Conservation (phyloP, 2,797 vertebrate species). For the Centroberyx gerrardi region DNA sequence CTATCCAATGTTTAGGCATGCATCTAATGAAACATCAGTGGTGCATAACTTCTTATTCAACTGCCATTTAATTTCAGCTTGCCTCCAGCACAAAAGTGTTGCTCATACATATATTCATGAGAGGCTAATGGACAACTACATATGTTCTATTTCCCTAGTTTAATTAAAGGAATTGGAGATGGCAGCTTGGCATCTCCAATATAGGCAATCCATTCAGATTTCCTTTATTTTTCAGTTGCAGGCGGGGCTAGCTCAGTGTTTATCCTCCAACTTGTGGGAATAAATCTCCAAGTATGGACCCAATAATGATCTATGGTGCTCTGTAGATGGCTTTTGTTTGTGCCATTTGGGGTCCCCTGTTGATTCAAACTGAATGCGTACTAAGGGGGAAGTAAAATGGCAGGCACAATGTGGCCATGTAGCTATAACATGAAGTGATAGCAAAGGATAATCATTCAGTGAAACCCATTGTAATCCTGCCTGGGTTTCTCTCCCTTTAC, state of each 20-base stretch:
- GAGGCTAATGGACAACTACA: conserved; percentile 41
- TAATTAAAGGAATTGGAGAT: conserved; percentile 43
- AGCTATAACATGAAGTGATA: too few species aligned
- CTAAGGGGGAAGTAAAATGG: not conserved
- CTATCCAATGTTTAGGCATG: conserved; percentile 33
- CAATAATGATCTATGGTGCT: not conserved
- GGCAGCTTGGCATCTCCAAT: conserved; percentile 7
- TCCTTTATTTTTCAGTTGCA: conserved; percentile 31
- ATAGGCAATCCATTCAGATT: conserved; percentile 12
- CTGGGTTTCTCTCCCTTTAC: too few species aligned
- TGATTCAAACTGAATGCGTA: not conserved
- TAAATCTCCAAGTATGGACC: not conserved
- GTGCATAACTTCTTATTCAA: conserved; percentile 34
- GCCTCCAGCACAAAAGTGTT: conserved; percentile 19
- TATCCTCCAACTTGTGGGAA: not conserved
- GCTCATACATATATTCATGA: conserved; percentile 53
- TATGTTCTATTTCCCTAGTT: conserved; percentile 37
- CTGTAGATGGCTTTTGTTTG: not conserved
- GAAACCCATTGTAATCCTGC: too few species aligned
- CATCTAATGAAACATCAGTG: conserved; percentile 42
- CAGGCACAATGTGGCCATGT: not conserved
- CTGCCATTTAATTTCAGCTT: conserved; percentile 32
- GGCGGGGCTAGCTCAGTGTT: conserved; percentile 2
- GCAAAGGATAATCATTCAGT: too few species aligned
- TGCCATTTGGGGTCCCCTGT: not conserved